Evolutionary conservation across 2,888 invertebrate genomes (phyloP).

Genomic region (Eristalis arbustorum): DNA sequence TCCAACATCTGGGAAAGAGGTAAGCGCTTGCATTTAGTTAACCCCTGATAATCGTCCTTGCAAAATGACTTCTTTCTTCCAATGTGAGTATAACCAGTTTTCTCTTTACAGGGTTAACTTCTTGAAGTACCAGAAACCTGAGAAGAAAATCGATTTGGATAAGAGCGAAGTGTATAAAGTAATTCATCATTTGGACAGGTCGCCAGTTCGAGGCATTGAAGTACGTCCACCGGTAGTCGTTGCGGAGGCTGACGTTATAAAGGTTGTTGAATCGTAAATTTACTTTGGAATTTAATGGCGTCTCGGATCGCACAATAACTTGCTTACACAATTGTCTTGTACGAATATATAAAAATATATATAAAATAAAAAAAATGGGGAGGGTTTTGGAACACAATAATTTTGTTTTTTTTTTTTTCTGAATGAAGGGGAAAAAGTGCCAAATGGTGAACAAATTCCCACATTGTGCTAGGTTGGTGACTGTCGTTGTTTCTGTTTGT

Average conservation of each 20-base stretch:
- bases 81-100: not conserved
- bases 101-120: conserved; percentile 89
- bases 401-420: not conserved
- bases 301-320: not conserved
- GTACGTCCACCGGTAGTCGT: conserved; percentile 84
- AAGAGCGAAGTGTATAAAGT: conserved; percentile 90
- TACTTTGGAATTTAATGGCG: not conserved
- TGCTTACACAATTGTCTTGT: conserved; percentile 12
- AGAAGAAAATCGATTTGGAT: conserved; percentile 87
- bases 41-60: not conserved
- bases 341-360: not conserved
- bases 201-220: conserved; percentile 85
- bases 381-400: not conserved
- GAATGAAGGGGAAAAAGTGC: no score
- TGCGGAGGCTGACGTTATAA: conserved; percentile 84
- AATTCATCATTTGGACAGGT: conserved; percentile 88
- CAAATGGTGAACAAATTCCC: no score
- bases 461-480: no score
- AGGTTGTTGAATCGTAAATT: conserved; percentile 75
- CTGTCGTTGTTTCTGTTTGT: no score
- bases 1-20: conserved; percentile 76
- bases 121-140: conserved; percentile 92
- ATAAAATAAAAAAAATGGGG: not conserved
- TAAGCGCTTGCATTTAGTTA: conserved; percentile 70
- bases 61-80: not conserved